A percentile compares a stretch with the other conserved stretches of the same genome.
phyloP scores from a whole-genome alignment of 2,888 invertebrate species.

The Coelopa pilipes region DNA sequence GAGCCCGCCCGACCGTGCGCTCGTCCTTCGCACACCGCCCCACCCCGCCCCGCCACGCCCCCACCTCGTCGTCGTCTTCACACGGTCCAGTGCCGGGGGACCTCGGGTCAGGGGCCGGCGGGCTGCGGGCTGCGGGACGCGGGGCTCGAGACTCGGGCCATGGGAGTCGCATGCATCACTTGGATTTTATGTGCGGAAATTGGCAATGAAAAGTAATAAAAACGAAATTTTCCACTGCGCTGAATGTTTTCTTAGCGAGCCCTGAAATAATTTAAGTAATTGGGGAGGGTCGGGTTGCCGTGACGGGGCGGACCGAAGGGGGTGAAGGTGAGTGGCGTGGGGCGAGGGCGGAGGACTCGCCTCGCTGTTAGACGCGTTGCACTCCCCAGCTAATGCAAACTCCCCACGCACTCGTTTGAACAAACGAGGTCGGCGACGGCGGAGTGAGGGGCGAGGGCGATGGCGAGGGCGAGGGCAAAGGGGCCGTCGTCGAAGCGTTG shows the following conservation, averaged over 20 bases:
- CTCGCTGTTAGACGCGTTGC: no score
- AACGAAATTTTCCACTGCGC: conserved; percentile 32
- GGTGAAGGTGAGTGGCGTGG: background rate
- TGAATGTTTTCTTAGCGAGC: conserved; percentile 1
- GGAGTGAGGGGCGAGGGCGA: no score
- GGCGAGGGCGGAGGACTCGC: background rate
- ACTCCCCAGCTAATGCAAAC: no score
- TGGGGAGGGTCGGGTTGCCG: no score
- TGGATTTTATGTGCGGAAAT: conserved; percentile 34
- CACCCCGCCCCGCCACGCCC: background rate
- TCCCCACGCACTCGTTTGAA: background rate
- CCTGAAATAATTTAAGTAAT: no score
- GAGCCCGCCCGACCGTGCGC: conserved; percentile 13
- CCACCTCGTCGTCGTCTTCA: background rate
- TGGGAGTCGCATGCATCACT: no score
- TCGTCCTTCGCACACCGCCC: background rate
- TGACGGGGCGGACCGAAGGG: no score
- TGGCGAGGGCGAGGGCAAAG: no score
- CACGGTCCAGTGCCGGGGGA: background rate
- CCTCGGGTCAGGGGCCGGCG: no score
- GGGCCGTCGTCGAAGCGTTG: background rate
- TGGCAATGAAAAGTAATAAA: conserved; percentile 38
- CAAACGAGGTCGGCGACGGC: background rate
- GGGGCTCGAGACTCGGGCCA: no score
- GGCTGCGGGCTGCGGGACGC: no score